Conservation (phyloP, 2,113 vertebrate genomes). For the Perccottus glenii region DNA sequence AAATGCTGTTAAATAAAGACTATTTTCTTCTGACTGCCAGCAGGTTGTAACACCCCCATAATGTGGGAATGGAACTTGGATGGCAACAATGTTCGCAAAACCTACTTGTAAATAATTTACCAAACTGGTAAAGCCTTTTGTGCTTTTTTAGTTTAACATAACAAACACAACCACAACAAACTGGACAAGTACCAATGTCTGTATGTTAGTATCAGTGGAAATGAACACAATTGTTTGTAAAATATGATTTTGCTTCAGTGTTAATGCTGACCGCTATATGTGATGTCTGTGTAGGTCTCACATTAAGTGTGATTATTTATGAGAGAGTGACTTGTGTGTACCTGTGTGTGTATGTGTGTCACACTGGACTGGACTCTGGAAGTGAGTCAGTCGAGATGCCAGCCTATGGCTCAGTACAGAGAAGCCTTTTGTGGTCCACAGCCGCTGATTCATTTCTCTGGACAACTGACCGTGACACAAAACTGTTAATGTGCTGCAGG, state of each 20-base stretch:
- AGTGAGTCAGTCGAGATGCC: conserved; percentile 36
- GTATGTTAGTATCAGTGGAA: too few relatives aligned
- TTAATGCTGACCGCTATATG: neutral
- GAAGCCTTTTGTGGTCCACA: conserved; percentile 50
- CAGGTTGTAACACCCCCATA: conserved; percentile 3
- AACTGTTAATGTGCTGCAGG: conserved; percentile 30
- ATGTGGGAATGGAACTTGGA: conserved; percentile 9
- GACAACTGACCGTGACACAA: conserved; percentile 52
- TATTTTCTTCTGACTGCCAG: conserved; percentile 12
- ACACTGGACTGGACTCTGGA: conserved; percentile 22
- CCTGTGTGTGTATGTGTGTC: neutral
- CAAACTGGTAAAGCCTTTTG: neutral
- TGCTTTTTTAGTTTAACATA: too few relatives aligned
- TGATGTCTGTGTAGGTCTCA: neutral
- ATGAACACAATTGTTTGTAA: too few relatives aligned
- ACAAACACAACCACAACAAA: too few relatives aligned
- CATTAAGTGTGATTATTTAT: neutral
- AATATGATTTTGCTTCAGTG: too few relatives aligned
- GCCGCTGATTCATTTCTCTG: conserved; percentile 37
- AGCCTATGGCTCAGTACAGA: conserved; percentile 55
- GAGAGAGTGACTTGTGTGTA: neutral
- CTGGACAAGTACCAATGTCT: too few relatives aligned
- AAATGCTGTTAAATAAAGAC: neutral
- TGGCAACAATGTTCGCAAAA: neutral
- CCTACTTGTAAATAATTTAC: neutral